Percentiles rank a stretch among this genome's conserved stretches.
phyloP scores from a whole-genome alignment of 2,113 vertebrate genomes.

The Proteles cristata region DNA sequence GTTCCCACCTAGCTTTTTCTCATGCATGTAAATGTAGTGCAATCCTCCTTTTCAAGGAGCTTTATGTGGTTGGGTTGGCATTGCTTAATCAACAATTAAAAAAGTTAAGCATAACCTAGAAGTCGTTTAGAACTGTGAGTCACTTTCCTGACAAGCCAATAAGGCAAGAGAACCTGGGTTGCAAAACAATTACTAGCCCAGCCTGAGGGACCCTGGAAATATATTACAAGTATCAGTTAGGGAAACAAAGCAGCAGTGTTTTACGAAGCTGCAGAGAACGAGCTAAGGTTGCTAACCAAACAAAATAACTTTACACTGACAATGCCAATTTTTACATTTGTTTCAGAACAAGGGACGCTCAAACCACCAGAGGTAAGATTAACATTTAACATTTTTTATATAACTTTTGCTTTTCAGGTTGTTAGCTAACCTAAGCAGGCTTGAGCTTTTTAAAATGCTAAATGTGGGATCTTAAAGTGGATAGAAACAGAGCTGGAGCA shows the following conservation, averaged over 20 bases:
- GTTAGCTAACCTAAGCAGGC: constrained; percentile 33
- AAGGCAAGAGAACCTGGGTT: constrained; percentile 83
- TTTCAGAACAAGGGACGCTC: constrained; percentile 94
- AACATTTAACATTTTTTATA: constrained; percentile 55
- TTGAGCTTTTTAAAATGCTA: background rate
- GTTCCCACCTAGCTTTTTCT: background rate
- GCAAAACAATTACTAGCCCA: constrained; percentile 84
- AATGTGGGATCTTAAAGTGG: background rate
- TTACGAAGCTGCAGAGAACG: background rate
- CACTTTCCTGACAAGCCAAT: constrained; percentile 85
- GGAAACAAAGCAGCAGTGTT: constrained; percentile 80
- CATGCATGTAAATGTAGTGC: constrained; percentile 8
- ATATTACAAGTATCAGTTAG: constrained; percentile 86
- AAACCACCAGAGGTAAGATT: constrained; percentile 93
- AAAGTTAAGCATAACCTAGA: constrained; percentile 52
- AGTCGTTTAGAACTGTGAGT: constrained; percentile 71
- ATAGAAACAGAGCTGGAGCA: background rate
- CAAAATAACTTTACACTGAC: constrained; percentile 75
- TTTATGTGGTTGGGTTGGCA: constrained; percentile 38
- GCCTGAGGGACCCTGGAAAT: constrained; percentile 82
- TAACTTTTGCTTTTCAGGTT: constrained; percentile 65
- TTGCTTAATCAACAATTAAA: constrained; percentile 64
- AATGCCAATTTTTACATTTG: constrained; percentile 89
- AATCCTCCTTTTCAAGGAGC: background rate
- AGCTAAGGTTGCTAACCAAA: constrained; percentile 64